phyloP scores from a whole-genome alignment of 2,888 invertebrate genomes.

The Chalcosyrphus nemorum region DNA sequence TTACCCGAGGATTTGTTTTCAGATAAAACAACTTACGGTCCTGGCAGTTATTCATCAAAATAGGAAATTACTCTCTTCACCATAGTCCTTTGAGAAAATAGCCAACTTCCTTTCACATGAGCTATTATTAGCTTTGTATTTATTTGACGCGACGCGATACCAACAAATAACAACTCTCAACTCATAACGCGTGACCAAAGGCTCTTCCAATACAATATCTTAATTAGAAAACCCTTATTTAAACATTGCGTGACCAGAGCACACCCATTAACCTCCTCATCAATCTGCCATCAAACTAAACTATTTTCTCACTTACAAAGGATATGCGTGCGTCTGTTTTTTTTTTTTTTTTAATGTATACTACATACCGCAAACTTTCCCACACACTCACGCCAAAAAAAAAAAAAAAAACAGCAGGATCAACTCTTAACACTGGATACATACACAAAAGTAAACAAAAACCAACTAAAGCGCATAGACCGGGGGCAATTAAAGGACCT shows the following conservation, averaged over 20 bases:
- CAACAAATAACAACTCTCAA: too few species aligned
- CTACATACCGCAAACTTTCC: constrained; percentile 4
- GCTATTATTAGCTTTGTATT: background rate
- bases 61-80: too few species aligned
- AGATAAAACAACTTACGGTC: too few species aligned
- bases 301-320: constrained; percentile 27
- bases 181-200: background rate
- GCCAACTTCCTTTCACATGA: background rate
- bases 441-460: constrained; percentile 12
- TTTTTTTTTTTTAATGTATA: constrained; percentile 10
- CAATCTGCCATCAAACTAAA: constrained; percentile 21
- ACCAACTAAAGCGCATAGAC: background rate
- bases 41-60: too few species aligned
- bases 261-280: constrained; percentile 15
- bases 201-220: background rate
- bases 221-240: constrained; percentile 18
- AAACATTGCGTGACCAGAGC: constrained; percentile 6
- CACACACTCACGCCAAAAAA: background rate
- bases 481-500: constrained; percentile 50
- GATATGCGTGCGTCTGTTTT: constrained; percentile 23
- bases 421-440: background rate
- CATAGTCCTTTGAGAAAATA: background rate
- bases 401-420: background rate
- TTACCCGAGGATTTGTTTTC: too few species aligned
- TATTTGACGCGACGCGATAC: background rate